Base-by-base conservation (phyloP, 2,113 vertebrate species). In the Urocolius indicus region DNA sequence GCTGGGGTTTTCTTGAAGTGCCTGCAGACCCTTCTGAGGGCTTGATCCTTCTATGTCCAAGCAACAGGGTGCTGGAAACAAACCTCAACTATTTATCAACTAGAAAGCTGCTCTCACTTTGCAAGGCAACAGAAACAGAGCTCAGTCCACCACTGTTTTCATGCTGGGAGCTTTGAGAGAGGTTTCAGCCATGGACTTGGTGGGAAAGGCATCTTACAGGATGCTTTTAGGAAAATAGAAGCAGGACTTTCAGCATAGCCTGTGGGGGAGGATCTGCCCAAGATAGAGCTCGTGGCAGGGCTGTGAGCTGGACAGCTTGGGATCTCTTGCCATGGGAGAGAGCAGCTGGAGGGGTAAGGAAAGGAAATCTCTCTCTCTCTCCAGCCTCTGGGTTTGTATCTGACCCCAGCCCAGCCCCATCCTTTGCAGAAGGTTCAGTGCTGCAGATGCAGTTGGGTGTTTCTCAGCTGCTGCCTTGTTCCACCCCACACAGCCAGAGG, bases 91-190 rank as follows among this genome's bases (percentile, higher is more conserved):
- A 30, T 15, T 32, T 46, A 27, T 29, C 62, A 32, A 1, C 21
- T 6, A 11, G 41, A 5, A 58, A 58, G 48, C 22, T 85, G 52
- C 24, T 45, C 0, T 21, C 22, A 1, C 55, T 82, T 32, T 36
- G 51, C 68, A 23, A n/a, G 54, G 20, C 11, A 34, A 8, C 13
- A 67, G 66, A 23, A 66, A 1, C 1, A 34, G 77, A 41, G 32
- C 51, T 46, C 0, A 0, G 16, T 9, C 7, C 27, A 12, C 7
- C n/a, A 6, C 32, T n/a, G n/a, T n/a, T n/a, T n/a, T n/a, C n/a
- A n/a, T n/a, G n/a, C n/a, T 1, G 3, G 48, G 27, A 90, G 26
- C 57, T 76, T 12, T 43, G 63, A 17, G 29, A 63, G 55, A 69
- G 8, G 26, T 29, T 49, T 54, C 34, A 41, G 30, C 62, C 51